Evolutionary conservation across 2,797 vertebrate genomes (phyloP), one percentile per base, ranked within the genome.

Genomic region (Mycteria americana): DNA sequence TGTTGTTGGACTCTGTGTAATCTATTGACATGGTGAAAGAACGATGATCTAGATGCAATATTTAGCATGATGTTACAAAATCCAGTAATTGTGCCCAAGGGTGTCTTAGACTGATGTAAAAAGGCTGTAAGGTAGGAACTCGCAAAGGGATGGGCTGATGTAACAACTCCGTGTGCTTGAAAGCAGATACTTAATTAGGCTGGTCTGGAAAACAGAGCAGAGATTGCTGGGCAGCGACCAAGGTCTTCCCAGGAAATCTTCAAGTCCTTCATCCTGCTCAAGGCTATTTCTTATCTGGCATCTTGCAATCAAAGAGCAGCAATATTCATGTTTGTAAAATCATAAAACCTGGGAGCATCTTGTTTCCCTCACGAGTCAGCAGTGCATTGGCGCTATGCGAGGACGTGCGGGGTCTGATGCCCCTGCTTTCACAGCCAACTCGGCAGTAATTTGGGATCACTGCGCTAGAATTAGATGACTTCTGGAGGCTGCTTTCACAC

Each of bases 101-200:
- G 91, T 94, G 93, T 31, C 41, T 50, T 51, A 43, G 95, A 89
- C 96, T 98, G 97, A 98, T 98, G 98, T 97, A 98, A 98, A 98
- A 95, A 80, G 72, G 93, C 70, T 89, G 97, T 97, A 98, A 98
- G 95, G 97, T 48, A n/a, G 85, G 77, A 86, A 81, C 53, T 88
- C 95, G 4, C 96, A 17, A 5, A 79, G 96, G 97, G 68, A 84
- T 9, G 65, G 81, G 98, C 97, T 98, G 98, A 98, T 98, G 98
- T 97, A 98, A 98, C 65, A 96, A 27, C 94, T 87, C 75, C 57
- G 33, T 67, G 65, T 84, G 91, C 69, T 92, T 89, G 92, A 18
- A 91, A 89, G 62, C 76, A 60, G 70, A 18, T 54, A 19, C 63
- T 77, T 87, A 76, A 57, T 54, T 65, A 65, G 50, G 10, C 13